These are phyloP conservation scores for Plectropomus leopardus DNA, from an alignment of 2,113 vertebrate genomes.

Conservation along the genomic window DNA sequence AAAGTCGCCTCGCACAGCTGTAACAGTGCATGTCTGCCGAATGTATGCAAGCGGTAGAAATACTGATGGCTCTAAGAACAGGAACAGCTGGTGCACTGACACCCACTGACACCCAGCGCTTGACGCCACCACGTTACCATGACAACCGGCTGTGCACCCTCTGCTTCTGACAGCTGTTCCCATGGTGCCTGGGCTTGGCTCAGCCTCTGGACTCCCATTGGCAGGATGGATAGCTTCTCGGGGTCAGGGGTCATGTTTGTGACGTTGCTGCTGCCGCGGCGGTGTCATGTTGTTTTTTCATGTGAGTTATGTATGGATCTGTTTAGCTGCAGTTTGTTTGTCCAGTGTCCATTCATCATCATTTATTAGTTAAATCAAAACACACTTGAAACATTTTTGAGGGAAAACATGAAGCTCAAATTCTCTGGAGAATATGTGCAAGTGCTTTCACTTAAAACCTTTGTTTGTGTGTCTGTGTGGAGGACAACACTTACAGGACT, in stretches of 20 bases:
- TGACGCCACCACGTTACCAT: slow-evolving; percentile 74
- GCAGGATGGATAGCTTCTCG: slow-evolving; percentile 53
- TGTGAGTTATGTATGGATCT: slow-evolving; percentile 7
- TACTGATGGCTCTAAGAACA: slow-evolving; percentile 57
- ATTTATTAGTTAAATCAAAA: not conserved
- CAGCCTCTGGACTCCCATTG: slow-evolving; percentile 50
- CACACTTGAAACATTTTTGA: not conserved
- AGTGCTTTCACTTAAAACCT: not conserved
- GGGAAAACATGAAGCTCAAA: not conserved
- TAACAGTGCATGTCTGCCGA: slow-evolving; percentile 3
- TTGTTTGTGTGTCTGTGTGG: not conserved
- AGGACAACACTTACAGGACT: not conserved
- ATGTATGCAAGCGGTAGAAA: slow-evolving; percentile 36
- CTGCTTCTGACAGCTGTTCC: slow-evolving; percentile 82
- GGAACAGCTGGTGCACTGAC: slow-evolving; percentile 72
- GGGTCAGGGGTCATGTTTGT: slow-evolving; percentile 61
- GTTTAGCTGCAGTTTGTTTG: slow-evolving; percentile 15
- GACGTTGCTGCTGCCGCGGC: slow-evolving; percentile 31
- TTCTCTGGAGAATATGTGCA: not conserved
- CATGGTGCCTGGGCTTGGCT: slow-evolving; percentile 66
- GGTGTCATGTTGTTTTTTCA: slow-evolving; percentile 54
- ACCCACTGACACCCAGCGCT: slow-evolving; percentile 63
- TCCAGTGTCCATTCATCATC: slow-evolving; percentile 16
- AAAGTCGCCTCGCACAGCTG: not conserved
- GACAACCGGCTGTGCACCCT: slow-evolving; percentile 75